Evolutionary conservation across 2,113 vertebrate genomes (phyloP).

Genomic region (Symphodus melops): DNA sequence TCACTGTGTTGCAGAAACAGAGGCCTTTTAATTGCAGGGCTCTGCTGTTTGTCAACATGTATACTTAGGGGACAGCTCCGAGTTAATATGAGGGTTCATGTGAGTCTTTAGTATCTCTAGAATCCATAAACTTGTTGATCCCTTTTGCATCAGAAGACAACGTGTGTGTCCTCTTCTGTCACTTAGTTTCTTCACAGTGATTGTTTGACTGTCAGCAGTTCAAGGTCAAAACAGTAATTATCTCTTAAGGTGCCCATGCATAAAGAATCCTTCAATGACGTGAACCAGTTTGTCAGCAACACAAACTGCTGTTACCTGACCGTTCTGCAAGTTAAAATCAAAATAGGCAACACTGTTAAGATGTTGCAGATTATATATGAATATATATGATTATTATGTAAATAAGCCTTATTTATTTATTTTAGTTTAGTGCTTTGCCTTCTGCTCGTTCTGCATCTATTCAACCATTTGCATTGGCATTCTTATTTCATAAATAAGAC

Average conservation of each 20-base stretch:
- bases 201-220: constrained; percentile 27
- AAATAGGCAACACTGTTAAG: no score
- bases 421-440: no score
- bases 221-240: constrained; percentile 32
- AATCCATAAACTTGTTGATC: constrained; percentile 19
- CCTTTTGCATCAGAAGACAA: neutral
- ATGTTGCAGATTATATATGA: no score
- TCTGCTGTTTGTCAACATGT: constrained; percentile 71
- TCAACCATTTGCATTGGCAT: no score
- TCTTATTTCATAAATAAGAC: no score
- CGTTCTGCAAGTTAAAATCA: no score
- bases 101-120: neutral
- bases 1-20: constrained; percentile 25
- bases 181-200: neutral
- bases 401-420: no score
- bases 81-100: constrained; percentile 47
- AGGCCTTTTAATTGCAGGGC: constrained; percentile 69
- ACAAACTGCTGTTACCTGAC: neutral
- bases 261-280: neutral
- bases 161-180: constrained; percentile 2
- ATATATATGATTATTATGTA: no score
- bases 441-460: no score
- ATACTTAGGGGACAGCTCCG: constrained; percentile 58
- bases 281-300: constrained; percentile 2
- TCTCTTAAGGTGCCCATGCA: neutral